Evolutionary conservation across 2,888 invertebrate species (phyloP), one percentile per base, ranked within the genome.

Genomic region (Molorchus minor): DNA sequence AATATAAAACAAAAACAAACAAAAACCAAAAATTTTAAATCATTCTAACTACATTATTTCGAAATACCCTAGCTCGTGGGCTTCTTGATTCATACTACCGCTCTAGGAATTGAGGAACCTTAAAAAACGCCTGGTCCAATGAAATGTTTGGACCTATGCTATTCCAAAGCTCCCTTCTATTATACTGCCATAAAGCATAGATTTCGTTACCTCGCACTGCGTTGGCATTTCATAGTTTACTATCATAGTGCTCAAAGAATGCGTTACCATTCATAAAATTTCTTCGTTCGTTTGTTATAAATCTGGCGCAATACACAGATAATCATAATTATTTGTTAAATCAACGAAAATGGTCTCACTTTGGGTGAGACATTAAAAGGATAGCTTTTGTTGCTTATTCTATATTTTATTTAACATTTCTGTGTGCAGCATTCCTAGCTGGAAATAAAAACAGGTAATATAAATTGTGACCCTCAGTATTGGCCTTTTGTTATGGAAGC

Each of bases 101-200:
- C 73, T 72, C 74, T 73, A 72, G 69, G 69, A 72, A 70, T 69
- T 71, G 71, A 73, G 72, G 71, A 75, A 75, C 75, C 76, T 76
- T 75, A 74, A 77, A 76, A 76, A 76, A 75, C 68, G 70, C 72
- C 69, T 72, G 74, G 74, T 73, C 78, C 78, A 77, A 77, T 77
- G 72, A 74, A 73, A 75, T 69, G 64, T 70, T 68, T 38, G 16
- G 64, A 44, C 56, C 61, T 60, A 57, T 58, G 19, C 36, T 61
- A 59, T 64, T 58, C 35, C 52, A 54, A 54, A 40, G 56, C 69
- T 62, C 58, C 73, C 72, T 71, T 71, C 60, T 67, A 68, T 67
- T 63, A 52, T 45, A 58, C 63, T 62, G 49, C 55, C 64, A 74
- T 76, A 76, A 66, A 73, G 76, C 61, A 62, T 63, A 74, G 54